A percentile compares a stretch with the other conserved stretches of the same genome.
Evolutionary conservation across 2,888 invertebrate genomes (phyloP).

Genomic region (Atrina japonica): DNA sequence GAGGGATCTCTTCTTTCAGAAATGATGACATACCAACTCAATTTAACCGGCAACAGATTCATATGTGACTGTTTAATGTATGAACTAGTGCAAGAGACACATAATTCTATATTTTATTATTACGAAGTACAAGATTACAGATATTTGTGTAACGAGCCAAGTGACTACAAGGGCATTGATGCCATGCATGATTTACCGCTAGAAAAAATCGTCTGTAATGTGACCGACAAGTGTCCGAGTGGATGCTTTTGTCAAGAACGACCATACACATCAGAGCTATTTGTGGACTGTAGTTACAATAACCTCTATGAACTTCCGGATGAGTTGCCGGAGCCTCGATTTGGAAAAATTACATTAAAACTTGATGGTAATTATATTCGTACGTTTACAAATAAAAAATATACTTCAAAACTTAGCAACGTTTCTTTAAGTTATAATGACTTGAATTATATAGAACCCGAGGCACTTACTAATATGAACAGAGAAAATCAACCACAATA

Average conservation of each 20-base stretch:
- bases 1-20: conserved; percentile 23
- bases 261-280: conserved; percentile 49
- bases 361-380: conserved; percentile 48
- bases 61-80: conserved; percentile 53
- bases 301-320: conserved; percentile 42
- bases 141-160: conserved; percentile 44
- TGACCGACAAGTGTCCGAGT: conserved; percentile 36
- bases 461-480: conserved; percentile 35
- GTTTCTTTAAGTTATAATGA: conserved; percentile 46
- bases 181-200: conserved; percentile 51
- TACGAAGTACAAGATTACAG: conserved; percentile 46
- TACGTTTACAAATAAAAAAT: conserved; percentile 33
- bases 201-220: conserved; percentile 49
- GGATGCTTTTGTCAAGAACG: conserved; percentile 55
- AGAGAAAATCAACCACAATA: conserved; percentile 12
- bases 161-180: conserved; percentile 39
- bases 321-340: conserved; percentile 36
- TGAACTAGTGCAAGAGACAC: conserved; percentile 27
- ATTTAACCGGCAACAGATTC: conserved; percentile 49
- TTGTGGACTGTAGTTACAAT: conserved; percentile 45
- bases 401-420: conserved; percentile 41
- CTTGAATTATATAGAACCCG: conserved; percentile 36
- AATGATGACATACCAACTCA: conserved; percentile 30
- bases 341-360: conserved; percentile 43
- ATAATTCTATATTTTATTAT: conserved; percentile 49